Evolutionary conservation across 2,113 vertebrate species (phyloP).

Genomic region (Leucoraja erinaceus): DNA sequence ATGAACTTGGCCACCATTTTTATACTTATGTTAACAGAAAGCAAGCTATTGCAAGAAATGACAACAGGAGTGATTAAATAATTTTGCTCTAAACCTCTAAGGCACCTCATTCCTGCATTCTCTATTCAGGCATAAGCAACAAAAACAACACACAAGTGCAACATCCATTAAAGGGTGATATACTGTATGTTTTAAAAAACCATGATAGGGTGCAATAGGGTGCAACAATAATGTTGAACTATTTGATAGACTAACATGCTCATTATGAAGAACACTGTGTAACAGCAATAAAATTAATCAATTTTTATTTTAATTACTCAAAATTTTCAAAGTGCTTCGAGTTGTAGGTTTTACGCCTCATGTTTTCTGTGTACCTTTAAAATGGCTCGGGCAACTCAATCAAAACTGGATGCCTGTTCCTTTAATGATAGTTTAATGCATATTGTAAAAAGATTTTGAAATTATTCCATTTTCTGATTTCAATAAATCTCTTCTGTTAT

Average conservation of each 20-base stretch:
- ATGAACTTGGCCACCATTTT: constrained; percentile 43
- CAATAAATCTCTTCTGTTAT: background rate
- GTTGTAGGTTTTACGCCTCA: background rate
- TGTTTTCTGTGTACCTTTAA: background rate
- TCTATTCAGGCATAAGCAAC: constrained; percentile 50
- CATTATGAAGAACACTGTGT: background rate
- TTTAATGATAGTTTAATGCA: background rate
- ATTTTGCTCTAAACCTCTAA: constrained; percentile 57
- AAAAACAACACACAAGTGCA: constrained; percentile 48
- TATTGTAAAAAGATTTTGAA: background rate
- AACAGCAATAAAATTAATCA: background rate
- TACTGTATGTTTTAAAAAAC: constrained; percentile 46
- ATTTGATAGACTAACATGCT: constrained; percentile 41
- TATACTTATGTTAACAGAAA: constrained; percentile 46
- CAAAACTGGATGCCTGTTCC: background rate
- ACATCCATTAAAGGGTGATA: constrained; percentile 64
- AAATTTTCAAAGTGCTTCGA: background rate
- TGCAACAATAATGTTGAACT: constrained; percentile 39
- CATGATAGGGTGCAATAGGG: constrained; percentile 40
- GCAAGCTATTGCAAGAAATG: constrained; percentile 47
- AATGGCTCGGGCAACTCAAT: background rate
- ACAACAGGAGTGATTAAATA: constrained; percentile 64
- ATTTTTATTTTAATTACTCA: background rate
- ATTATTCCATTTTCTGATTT: background rate
- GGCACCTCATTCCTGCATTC: constrained; percentile 57